These are phyloP conservation scores for Falco rusticolus DNA, from an alignment of 2,797 vertebrate species.

Conservation along the genomic window DNA sequence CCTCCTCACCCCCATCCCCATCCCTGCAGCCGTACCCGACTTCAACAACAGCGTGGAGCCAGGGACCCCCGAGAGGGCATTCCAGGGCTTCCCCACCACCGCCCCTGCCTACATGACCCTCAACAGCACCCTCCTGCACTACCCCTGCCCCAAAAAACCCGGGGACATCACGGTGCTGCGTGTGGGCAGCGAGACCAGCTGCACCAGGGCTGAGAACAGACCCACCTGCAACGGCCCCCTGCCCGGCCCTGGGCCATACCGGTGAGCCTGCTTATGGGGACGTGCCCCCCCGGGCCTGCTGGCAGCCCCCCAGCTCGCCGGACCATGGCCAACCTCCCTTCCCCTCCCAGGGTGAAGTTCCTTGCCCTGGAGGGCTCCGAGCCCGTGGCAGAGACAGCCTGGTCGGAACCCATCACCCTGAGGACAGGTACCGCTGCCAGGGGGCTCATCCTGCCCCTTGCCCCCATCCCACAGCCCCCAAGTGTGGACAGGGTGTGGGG, in stretches of 20 bases:
- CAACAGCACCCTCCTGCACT: not conserved
- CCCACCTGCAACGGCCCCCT: slow-evolving; percentile 69
- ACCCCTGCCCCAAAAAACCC: not conserved
- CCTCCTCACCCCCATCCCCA: not conserved
- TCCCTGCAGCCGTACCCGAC: fast-evolving
- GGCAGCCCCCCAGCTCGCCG: fast-evolving
- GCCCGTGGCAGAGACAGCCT: fast-evolving
- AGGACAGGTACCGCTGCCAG: not conserved
- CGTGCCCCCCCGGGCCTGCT: fast-evolving
- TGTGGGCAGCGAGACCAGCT: slow-evolving; percentile 39
- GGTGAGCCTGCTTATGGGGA: not conserved
- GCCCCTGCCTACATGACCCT: slow-evolving; percentile 32
- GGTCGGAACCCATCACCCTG: not conserved
- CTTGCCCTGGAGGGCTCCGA: not conserved
- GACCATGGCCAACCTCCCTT: not conserved
- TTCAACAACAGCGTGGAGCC: not conserved
- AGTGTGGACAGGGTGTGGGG: not conserved
- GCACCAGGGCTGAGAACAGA: fast-evolving
- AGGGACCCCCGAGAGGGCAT: not conserved
- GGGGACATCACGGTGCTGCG: slow-evolving; percentile 26
- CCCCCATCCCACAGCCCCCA: fast-evolving
- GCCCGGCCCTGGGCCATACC: not conserved
- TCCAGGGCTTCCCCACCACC: fast-evolving
- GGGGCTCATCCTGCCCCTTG: fast-evolving
- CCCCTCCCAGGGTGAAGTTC: slow-evolving; percentile 47